These are phyloP conservation scores for Bagarius yarrelli DNA, from an alignment of 2,113 vertebrate genomes.

Conservation along the genomic window DNA sequence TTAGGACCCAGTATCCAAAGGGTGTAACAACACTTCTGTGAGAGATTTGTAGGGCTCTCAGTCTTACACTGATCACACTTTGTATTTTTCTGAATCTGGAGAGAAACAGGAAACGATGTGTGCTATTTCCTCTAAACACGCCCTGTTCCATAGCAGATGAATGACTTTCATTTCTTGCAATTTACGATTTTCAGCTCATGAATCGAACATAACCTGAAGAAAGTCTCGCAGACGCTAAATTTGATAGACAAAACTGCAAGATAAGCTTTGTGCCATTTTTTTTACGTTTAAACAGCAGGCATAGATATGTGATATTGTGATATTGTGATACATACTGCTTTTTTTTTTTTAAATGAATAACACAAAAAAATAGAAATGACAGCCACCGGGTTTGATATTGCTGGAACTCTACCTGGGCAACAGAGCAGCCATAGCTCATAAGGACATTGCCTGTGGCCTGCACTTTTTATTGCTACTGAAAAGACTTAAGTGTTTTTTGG, in stretches of 20 bases:
- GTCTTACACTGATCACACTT: slow-evolving; percentile 9
- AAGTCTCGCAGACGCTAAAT: slow-evolving; percentile 38
- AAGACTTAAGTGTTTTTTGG: slow-evolving; percentile 32
- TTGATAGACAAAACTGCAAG: slow-evolving; percentile 47
- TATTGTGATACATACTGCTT: background rate
- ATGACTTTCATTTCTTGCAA: slow-evolving; percentile 48
- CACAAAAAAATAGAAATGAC: slow-evolving; percentile 43
- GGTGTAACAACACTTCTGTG: background rate
- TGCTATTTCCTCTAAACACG: slow-evolving; percentile 13
- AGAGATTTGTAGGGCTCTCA: background rate
- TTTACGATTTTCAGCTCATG: background rate
- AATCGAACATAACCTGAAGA: slow-evolving; percentile 8
- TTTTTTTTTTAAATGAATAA: slow-evolving; percentile 36
- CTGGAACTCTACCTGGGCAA: slow-evolving; percentile 49
- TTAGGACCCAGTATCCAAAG: background rate
- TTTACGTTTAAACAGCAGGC: slow-evolving; percentile 37
- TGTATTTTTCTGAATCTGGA: background rate
- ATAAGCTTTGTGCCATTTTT: slow-evolving; percentile 44
- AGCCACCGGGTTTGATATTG: slow-evolving; percentile 48
- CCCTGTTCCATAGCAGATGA: slow-evolving; percentile 42
- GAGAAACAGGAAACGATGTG: slow-evolving; percentile 6
- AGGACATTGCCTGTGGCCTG: slow-evolving; percentile 43
- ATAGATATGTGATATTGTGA: slow-evolving; percentile 10
- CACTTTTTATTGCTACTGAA: slow-evolving; percentile 39
- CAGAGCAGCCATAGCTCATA: slow-evolving; percentile 43